Conservation (phyloP, 2,888 invertebrate genomes). For the Limenitis camilla region DNA sequence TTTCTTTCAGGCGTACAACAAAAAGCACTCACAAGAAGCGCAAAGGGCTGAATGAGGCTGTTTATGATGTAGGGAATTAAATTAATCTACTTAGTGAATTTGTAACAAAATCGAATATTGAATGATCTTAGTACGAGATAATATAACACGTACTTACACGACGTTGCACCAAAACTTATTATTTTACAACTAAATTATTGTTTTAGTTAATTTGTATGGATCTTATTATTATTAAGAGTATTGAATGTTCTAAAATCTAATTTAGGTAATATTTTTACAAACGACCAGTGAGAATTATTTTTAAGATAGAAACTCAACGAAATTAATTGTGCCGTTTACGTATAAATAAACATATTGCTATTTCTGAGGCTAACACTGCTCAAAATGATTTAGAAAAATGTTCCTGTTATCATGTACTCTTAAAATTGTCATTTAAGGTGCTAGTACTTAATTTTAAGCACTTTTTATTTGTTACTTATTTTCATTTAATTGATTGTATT, state of each 20-base stretch:
- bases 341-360: not conserved
- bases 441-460: conserved; percentile 44
- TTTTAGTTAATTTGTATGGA: too few relatives aligned
- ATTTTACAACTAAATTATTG: too few relatives aligned
- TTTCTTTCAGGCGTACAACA: conserved; percentile 53
- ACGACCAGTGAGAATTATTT: conserved; percentile 35
- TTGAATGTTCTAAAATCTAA: conserved; percentile 10
- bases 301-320: not conserved
- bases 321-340: conserved; percentile 7
- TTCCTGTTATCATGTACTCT: conserved; percentile 9
- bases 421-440: conserved; percentile 31
- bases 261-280: conserved; percentile 33
- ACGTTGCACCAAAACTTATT: too few relatives aligned
- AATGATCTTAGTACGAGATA: too few relatives aligned
- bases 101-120: conserved; percentile 10
- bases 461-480: conserved; percentile 19
- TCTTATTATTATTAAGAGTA: too few relatives aligned
- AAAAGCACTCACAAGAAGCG: conserved; percentile 30
- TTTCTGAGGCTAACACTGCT: conserved; percentile 9
- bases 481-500: conserved; percentile 6
- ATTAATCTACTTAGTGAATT: conserved; percentile 8
- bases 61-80: conserved; percentile 7
- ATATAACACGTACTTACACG: too few relatives aligned
- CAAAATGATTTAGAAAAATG: conserved; percentile 7
- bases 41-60: conserved; percentile 33